Conservation (phyloP, 2,888 invertebrate genomes). For the Morpho achilles region DNA sequence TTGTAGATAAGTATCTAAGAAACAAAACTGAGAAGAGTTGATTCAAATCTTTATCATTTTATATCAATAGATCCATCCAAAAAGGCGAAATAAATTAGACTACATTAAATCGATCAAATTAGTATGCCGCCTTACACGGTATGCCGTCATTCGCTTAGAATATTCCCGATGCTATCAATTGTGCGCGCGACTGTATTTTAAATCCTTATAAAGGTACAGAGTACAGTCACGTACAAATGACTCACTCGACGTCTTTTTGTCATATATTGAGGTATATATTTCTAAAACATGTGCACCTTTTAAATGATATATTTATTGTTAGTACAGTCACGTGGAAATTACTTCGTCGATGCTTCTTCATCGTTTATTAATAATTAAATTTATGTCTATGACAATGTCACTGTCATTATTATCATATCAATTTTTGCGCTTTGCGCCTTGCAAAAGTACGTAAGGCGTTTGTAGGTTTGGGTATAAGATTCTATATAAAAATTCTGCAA, state of each 20-base stretch:
- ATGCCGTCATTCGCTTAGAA: conserved; percentile 44
- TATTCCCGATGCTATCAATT: conserved; percentile 46
- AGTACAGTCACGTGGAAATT: not conserved
- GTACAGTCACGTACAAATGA: conserved; percentile 62
- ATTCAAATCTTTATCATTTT: no score
- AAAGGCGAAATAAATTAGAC: conserved; percentile 13
- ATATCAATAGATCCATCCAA: not conserved
- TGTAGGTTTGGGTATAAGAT: no score
- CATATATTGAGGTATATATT: conserved; percentile 9
- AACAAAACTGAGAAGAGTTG: no score
- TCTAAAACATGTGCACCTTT: conserved; percentile 2
- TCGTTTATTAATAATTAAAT: no score
- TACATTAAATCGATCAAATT: conserved; percentile 34
- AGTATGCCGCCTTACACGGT: conserved; percentile 43
- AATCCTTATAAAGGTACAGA: conserved; percentile 50
- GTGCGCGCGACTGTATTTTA: conserved; percentile 50
- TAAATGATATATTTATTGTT: not conserved
- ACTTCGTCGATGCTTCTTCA: not conserved
- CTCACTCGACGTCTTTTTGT: conserved; percentile 32
- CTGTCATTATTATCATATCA: no score
- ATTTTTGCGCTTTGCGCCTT: no score
- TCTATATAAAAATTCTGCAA: no score
- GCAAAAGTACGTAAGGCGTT: no score
- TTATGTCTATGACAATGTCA: no score
- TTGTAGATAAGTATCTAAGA: no score